These are phyloP conservation scores for Triplophysa dalaica DNA, from an alignment of 2,113 vertebrate genomes.

Conservation along the genomic window DNA sequence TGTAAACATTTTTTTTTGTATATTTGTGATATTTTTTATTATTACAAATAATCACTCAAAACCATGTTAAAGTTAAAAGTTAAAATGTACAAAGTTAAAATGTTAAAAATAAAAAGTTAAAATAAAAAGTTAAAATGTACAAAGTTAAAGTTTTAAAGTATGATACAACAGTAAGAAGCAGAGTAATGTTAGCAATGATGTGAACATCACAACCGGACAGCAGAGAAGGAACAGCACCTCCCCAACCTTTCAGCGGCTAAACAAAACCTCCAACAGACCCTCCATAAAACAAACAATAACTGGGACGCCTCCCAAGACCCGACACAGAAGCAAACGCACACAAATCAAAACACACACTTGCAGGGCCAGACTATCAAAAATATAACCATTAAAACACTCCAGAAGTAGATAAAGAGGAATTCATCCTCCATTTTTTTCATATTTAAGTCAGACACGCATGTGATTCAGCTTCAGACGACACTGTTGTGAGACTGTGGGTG, in stretches of 20 bases:
- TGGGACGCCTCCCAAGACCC: slow-evolving; percentile 47
- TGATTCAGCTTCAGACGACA: too few species aligned
- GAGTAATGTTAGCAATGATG: not conserved
- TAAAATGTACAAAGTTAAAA: too few species aligned
- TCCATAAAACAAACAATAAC: slow-evolving; percentile 60
- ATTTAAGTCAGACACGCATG: not conserved
- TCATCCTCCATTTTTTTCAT: not conserved
- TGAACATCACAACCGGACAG: not conserved
- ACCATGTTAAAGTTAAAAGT: too few species aligned
- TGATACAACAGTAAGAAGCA: not conserved
- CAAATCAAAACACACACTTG: slow-evolving; percentile 23
- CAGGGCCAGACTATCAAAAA: not conserved
- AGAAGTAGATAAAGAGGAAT: not conserved
- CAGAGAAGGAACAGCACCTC: slow-evolving; percentile 22
- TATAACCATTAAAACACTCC: not conserved
- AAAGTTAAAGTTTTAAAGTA: not conserved
- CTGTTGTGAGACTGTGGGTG: too few species aligned
- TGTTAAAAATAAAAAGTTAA: too few species aligned
- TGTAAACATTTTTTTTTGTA: too few species aligned
- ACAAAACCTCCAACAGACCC: slow-evolving; percentile 45
- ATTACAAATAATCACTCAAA: too few species aligned
- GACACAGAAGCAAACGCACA: slow-evolving; percentile 1
- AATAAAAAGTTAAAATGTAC: too few species aligned
- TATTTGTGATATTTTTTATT: too few species aligned
- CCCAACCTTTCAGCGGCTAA: slow-evolving; percentile 39